Conservation (phyloP, 2,797 vertebrate species). For the Cercopithecus diana region DNA sequence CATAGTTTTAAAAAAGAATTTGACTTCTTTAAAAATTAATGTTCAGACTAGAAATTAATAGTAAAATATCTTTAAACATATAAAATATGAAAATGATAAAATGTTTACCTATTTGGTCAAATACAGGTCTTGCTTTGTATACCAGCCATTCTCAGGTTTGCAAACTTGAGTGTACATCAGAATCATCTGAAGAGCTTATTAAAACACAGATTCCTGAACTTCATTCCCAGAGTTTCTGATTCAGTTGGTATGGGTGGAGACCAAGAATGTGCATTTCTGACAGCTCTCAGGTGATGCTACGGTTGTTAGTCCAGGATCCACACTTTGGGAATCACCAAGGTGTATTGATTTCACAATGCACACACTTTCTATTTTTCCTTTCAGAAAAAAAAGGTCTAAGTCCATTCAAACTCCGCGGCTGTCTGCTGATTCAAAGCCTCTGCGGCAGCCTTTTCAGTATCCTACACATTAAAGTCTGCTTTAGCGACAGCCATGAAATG, state of each 20-base stretch:
- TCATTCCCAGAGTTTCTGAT: not conserved
- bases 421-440: slow-evolving; percentile 13
- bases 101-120: not conserved
- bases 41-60: not conserved
- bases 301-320: not conserved
- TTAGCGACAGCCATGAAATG: not conserved
- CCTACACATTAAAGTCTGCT: not conserved
- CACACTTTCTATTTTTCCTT: not conserved
- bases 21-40: not conserved
- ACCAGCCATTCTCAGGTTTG: not conserved
- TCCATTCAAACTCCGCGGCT: not conserved
- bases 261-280: not conserved
- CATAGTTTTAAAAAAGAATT: not conserved
- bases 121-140: not conserved
- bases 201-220: not conserved
- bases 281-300: not conserved
- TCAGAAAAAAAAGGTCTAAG: slow-evolving; percentile 1
- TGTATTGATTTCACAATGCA: not conserved
- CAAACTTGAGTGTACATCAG: not conserved
- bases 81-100: not conserved
- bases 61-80: not conserved
- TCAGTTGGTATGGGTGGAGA: not conserved
- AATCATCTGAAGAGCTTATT: not conserved
- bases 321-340: not conserved
- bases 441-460: not conserved